Base-by-base conservation (phyloP, 2,888 invertebrate species). In the Eubasilissa splendida region DNA sequence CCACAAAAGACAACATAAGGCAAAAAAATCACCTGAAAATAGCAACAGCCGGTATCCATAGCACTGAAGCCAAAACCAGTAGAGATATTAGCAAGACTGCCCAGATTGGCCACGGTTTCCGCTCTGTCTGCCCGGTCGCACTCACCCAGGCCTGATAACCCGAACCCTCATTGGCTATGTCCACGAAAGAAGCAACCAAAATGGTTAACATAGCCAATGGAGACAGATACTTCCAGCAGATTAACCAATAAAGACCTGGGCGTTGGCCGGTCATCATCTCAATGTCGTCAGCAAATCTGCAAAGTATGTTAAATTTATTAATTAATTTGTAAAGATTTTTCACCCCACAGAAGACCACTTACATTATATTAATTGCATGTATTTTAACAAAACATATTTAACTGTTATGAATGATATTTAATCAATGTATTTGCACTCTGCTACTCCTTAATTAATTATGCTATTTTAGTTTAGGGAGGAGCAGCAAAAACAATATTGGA, bases 171-270 rank as follows among this genome's bases (percentile, higher is more conserved):
- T 93, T 92, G 0, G 94, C 91, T 83, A 97, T 93, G 86, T 97
- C 95, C 82, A 94, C 92, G 86, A 97, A 94, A 63, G 96, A 97
- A 0, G 97, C 96, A 52, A 94, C 89, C 52, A 97, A 89, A 86
- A 97, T 97, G 70, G 95, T 93, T 56, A 96, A 88, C 97, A 97
- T 97, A 0, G 97, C 96, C 80, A 95, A 86, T 0, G 98, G 98
- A 2, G 97, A 96, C 11, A 98, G 89, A 87, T 97, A 98, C 87
- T 97, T 96, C 98, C 98, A 98, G 88, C 97, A 98, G 84, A 97
- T 93, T 86, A 96, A 90, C 97, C 97, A 98, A 88, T 97, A 98
- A 54, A 96, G 90, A 0, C 95, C 95, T 0, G 97, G 97, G 42
- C 96, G 92, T 70, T 93, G 93, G 3, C 98, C 97, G 0, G 97